phyloP scores from a whole-genome alignment of 2,888 invertebrate species.

The Euzophera pinguis region DNA sequence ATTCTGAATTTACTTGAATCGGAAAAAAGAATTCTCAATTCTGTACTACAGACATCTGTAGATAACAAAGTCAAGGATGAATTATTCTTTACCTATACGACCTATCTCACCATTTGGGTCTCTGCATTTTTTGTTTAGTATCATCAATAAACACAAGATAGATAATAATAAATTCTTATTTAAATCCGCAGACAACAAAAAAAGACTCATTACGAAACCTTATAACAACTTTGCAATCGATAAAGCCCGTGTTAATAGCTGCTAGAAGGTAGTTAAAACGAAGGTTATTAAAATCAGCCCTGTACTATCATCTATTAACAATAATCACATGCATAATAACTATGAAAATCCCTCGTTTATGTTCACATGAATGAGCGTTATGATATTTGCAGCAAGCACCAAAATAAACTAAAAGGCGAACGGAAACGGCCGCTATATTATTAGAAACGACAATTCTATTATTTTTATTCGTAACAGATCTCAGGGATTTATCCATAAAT shows the following conservation, averaged over 20 bases:
- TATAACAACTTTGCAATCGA: constrained; percentile 42
- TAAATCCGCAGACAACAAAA: neutral
- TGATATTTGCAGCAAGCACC: constrained; percentile 73
- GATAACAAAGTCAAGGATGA: too few relatives aligned
- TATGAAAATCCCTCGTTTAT: constrained; percentile 44
- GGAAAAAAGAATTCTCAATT: too few relatives aligned
- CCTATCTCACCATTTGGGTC: neutral
- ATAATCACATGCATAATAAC: constrained; percentile 45
- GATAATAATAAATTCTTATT: neutral
- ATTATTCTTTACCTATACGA: too few relatives aligned
- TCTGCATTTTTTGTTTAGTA: neutral
- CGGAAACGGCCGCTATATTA: constrained; percentile 77
- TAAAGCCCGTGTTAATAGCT: constrained; percentile 53
- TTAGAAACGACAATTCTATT: constrained; percentile 79
- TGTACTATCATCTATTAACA: constrained; percentile 52
- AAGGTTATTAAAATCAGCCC: constrained; percentile 50
- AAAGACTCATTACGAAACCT: neutral
- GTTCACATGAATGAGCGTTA: constrained; percentile 60
- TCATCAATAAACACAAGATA: neutral
- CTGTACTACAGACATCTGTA: too few relatives aligned
- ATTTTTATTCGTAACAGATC: constrained; percentile 79
- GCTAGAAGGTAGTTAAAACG: constrained; percentile 41
- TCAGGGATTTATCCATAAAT: constrained; percentile 73
- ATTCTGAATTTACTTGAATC: too few relatives aligned
- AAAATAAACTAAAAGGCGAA: constrained; percentile 74